These are phyloP conservation scores for Scrobipalpa costella DNA, from an alignment of 2,888 invertebrate species.

Conservation along the genomic window DNA sequence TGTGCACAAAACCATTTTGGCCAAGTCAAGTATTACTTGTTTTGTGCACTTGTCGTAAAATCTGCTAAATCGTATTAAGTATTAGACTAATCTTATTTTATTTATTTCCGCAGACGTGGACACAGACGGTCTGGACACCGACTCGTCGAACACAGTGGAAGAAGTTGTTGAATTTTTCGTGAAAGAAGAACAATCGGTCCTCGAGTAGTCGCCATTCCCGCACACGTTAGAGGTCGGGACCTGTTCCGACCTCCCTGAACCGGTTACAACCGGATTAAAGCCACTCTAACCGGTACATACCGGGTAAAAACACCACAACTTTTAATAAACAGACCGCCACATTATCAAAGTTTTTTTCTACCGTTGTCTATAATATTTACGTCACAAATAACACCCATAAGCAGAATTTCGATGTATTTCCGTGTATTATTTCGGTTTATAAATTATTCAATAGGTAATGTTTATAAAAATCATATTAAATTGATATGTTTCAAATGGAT, in stretches of 20 bases:
- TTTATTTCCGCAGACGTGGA: conserved; percentile 87
- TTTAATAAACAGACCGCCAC: conserved; percentile 48
- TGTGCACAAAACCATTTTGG: too few relatives aligned
- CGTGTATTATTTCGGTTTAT: conserved; percentile 66
- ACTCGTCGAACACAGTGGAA: conserved; percentile 93
- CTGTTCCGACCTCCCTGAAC: conserved; percentile 51
- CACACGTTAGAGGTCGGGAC: conserved; percentile 59
- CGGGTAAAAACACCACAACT: conserved; percentile 33
- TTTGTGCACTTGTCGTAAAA: too few relatives aligned
- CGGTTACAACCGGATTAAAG: conserved; percentile 26
- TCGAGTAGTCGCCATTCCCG: conserved; percentile 84
- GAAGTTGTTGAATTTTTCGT: conserved; percentile 98
- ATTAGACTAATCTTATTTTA: too few relatives aligned
- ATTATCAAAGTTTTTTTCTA: conserved; percentile 58
- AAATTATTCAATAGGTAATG: conserved; percentile 75
- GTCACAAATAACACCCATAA: conserved; percentile 49
- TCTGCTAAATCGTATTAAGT: too few relatives aligned
- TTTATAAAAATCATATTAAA: conserved; percentile 79
- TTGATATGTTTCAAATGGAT: conserved; percentile 76
- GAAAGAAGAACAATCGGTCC: conserved; percentile 93
- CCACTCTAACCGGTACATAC: conserved; percentile 24
- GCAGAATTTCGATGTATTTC: conserved; percentile 56
- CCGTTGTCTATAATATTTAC: conserved; percentile 47
- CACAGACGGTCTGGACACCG: conserved; percentile 95
- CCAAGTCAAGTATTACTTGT: too few relatives aligned